phyloP scores from a whole-genome alignment of 2,888 invertebrate genomes.

The Phania funesta region DNA sequence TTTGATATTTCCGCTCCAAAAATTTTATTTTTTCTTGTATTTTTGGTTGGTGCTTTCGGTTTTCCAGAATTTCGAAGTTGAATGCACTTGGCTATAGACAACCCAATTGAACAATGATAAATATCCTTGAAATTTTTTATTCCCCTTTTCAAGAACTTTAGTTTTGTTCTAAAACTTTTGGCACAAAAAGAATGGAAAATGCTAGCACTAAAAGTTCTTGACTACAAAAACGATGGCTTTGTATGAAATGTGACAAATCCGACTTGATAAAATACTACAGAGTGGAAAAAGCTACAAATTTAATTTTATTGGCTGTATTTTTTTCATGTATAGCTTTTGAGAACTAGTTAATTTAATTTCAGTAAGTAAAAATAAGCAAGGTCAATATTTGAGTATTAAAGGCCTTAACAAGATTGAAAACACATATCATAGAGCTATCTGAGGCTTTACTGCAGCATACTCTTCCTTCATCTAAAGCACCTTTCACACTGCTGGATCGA shows the following conservation, averaged over 20 bases:
- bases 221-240: not conserved
- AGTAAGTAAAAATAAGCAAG: too few relatives aligned
- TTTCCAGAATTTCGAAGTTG: constrained; percentile 70
- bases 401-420: too few relatives aligned
- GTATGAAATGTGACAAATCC: not conserved
- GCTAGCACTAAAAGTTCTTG: constrained; percentile 51
- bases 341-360: too few relatives aligned
- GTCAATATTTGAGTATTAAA: too few relatives aligned
- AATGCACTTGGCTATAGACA: too few relatives aligned
- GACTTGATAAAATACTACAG: not conserved
- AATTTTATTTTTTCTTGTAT: constrained; percentile 16
- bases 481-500: too few relatives aligned
- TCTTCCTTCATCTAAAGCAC: too few relatives aligned
- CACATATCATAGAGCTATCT: too few relatives aligned
- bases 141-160: constrained; percentile 41
- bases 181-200: constrained; percentile 20
- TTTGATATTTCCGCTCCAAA: constrained; percentile 76
- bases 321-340: too few relatives aligned
- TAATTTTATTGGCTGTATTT: too few relatives aligned
- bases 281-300: not conserved
- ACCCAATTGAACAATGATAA: constrained; percentile 58
- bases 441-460: too few relatives aligned
- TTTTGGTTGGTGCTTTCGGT: not conserved
- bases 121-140: constrained; percentile 77
- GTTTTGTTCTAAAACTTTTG: constrained; percentile 30